These are phyloP conservation scores for Umimayanthus chanpuru DNA, from an alignment of 92 coral and sea anemone genomes.

Conservation along the genomic window DNA sequence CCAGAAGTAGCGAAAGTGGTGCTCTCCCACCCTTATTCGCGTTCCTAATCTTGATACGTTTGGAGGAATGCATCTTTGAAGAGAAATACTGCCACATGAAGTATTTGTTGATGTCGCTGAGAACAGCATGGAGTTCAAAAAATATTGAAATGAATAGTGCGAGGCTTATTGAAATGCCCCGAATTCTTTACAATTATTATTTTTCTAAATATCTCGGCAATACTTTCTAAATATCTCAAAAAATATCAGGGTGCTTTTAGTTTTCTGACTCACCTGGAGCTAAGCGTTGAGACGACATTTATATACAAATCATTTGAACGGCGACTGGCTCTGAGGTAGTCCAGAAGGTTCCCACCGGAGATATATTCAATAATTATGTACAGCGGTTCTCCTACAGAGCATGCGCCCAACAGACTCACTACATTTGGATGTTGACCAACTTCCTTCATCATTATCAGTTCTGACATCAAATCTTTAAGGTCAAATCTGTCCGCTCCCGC, in stretches of 20 bases:
- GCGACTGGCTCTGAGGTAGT: constrained; percentile 74
- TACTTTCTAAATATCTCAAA: background rate
- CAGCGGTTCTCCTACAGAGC: constrained; percentile 83
- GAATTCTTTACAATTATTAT: too few relatives aligned
- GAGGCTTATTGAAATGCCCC: background rate
- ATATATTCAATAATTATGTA: constrained; percentile 83
- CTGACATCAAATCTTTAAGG: constrained; percentile 68
- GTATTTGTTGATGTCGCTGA: background rate
- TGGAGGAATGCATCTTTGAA: too few relatives aligned
- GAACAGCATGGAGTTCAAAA: background rate
- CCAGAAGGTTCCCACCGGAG: constrained; percentile 82
- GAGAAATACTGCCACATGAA: too few relatives aligned
- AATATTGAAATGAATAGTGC: too few relatives aligned
- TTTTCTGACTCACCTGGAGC: constrained; percentile 46
- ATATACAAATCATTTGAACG: constrained; percentile 69
- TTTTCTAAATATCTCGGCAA: background rate
- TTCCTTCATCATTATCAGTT: constrained; percentile 91
- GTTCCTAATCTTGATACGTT: too few relatives aligned
- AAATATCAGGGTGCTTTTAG: background rate
- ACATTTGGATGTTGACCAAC: constrained; percentile 88
- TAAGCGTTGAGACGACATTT: constrained; percentile 78
- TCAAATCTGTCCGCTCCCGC: constrained; percentile 72
- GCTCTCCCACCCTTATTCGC: too few relatives aligned
- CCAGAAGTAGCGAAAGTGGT: too few relatives aligned
- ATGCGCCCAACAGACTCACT: constrained; percentile 83